phyloP scores from a whole-genome alignment of 2,113 vertebrate species.

The Laticauda laticaudata region DNA sequence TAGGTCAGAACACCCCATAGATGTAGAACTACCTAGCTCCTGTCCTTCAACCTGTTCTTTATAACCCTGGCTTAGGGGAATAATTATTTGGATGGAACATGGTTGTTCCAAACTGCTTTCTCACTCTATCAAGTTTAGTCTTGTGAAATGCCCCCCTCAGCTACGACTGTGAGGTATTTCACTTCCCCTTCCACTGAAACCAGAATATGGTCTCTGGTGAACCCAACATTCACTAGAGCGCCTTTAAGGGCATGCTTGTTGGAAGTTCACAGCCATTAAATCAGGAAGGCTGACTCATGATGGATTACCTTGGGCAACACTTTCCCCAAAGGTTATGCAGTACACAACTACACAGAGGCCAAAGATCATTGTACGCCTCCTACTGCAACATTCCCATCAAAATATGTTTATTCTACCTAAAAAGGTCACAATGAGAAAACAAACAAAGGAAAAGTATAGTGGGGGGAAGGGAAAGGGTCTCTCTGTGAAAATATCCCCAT shows the following conservation, averaged over 20 bases:
- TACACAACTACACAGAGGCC: background rate
- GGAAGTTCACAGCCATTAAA: slow-evolving; percentile 22
- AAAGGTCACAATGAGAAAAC: slow-evolving; percentile 21
- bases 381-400: slow-evolving; percentile 28
- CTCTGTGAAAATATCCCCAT: background rate
- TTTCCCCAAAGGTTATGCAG: slow-evolving; percentile 31
- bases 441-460: background rate
- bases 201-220: slow-evolving; percentile 2
- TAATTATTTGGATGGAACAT: background rate
- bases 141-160: background rate
- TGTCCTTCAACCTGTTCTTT: background rate
- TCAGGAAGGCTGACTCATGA: slow-evolving; percentile 17
- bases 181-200: background rate
- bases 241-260: slow-evolving; percentile 9
- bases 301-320: slow-evolving; percentile 18
- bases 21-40: background rate
- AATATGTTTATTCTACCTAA: slow-evolving; percentile 16
- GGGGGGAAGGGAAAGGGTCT: background rate
- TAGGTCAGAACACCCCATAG: background rate
- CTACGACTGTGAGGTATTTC: background rate
- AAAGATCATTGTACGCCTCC: slow-evolving; percentile 12
- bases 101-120: background rate
- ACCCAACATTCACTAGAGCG: slow-evolving; percentile 18
- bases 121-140: background rate
- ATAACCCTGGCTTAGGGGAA: background rate